Evolutionary conservation across 2,888 invertebrate species (phyloP), one percentile per base, ranked within the genome.

Genomic region (Schizaphis graminum): DNA sequence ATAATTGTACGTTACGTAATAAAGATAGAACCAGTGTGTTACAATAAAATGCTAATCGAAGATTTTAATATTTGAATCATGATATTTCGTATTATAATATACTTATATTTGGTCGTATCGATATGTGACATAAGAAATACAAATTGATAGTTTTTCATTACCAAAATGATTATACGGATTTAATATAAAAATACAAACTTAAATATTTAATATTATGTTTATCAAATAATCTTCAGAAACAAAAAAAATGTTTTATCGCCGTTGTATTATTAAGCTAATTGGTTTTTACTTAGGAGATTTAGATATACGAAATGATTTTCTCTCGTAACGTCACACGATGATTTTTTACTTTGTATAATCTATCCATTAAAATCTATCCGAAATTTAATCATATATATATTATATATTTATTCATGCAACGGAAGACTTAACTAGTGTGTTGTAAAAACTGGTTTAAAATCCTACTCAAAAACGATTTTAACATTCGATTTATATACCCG

Each of bases 381-480:
- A 77, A 8, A 77, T 41, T 77, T 77, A 77, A 35, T 77, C 77
- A 77, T 35, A 35, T 77, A 61, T n/a, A 57, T 44, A 44, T 44
- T 61, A 67, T n/a, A 77, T 77, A 35, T 77, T 35, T 35, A n/a
- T 44, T 44, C 49, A 21, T 49, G 47, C n/a, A n/a, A 35, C n/a
- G n/a, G 28, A 35, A 53, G n/a, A 47, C 86, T 47, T 47, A 86
- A 86, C 86, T 47, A 28, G 16, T 28, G n/a, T 47, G 86, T 86
- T 86, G 3, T 47, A 47, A 86, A 47, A 86, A 87, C 87, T 49
- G 87, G 87, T 87, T 87, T 87, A 28, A 86, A 86, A 86, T 47
- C 86, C 47, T 86, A 44, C 86, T 86, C 47, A 86, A 87, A 87
- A 87, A 87, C 49, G 49, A 8, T 87, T 49, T 49, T n/a, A 49